These are phyloP conservation scores for Erpetoichthys calabaricus DNA, from an alignment of 2,797 vertebrate species.

Conservation along the genomic window DNA sequence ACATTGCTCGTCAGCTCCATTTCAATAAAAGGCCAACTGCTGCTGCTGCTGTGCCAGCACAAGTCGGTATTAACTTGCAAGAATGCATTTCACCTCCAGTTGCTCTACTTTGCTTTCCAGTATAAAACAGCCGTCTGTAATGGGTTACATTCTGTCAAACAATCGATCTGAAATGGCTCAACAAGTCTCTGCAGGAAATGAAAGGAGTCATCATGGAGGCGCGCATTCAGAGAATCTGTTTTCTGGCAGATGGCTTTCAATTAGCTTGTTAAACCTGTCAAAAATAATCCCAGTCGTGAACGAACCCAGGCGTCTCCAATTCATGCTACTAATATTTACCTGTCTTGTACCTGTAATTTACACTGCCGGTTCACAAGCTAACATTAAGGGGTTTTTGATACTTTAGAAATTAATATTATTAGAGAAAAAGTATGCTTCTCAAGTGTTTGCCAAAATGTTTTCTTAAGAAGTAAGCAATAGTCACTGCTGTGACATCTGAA, in stretches of 20 bases:
- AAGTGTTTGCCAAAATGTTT: no score
- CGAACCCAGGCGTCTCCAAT: slow-evolving; percentile 1
- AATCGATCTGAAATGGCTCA: neutral
- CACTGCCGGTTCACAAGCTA: no score
- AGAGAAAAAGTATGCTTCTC: no score
- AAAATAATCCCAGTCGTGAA: neutral
- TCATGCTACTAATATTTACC: neutral
- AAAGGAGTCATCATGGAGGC: slow-evolving; percentile 1
- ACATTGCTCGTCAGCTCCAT: no score
- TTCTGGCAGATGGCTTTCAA: slow-evolving; percentile 4
- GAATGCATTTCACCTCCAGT: neutral
- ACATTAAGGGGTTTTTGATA: no score
- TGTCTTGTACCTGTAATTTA: no score
- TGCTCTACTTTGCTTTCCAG: neutral
- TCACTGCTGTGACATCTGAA: no score
- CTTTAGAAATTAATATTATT: no score
- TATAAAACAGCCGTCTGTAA: neutral
- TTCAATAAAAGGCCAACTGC: no score
- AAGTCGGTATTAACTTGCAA: no score
- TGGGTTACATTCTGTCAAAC: slow-evolving; percentile 4
- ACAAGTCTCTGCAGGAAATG: slow-evolving; percentile 1
- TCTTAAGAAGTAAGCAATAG: no score
- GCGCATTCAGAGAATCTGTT: neutral
- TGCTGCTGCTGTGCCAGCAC: no score
- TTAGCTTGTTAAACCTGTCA: slow-evolving; percentile 7